Base-by-base conservation (phyloP, 2,113 vertebrate species). In the Diadophis punctatus region DNA sequence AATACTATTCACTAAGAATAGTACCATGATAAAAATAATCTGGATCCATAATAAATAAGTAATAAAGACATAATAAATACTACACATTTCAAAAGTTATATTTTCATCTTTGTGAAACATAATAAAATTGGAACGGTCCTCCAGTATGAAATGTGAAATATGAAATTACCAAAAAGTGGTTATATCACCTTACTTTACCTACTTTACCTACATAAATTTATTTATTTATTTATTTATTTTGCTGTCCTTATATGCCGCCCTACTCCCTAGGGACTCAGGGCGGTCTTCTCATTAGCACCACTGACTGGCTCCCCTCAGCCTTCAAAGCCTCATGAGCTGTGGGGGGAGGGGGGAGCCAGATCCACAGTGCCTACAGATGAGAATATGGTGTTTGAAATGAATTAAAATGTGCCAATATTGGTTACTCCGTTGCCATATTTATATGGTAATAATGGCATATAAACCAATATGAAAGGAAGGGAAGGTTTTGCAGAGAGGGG, bases 131-230 rank as follows among this genome's bases (percentile, higher is more conserved):
- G 84, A n/a, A n/a, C n/a, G n/a, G n/a, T 39, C 39, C 7, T 89
- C 27, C 27, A 22, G 3, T 10, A 34, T 89, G 1, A 89, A 48
- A 92, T 84, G 25, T 34, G 12, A 52, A 53, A 53, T 51, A 51
- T 53, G 52, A 53, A 34, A 84, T 27, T 53, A 91, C 3, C 34
- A 68, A 91, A 93, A 91, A 91, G 20, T 87, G 39, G 39, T 16
- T n/a, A 16, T 16, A 94, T 30, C 8, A 90, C 20, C 46, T 68
- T 34, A 93, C 58, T 93, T 46, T 93, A 90, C 90, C 12, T 97
- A 99, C 99, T 98, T 98, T 97, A n/a, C n/a, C n/a, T n/a, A n/a
- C n/a, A n/a, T n/a, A n/a, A n/a, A n/a, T n/a, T n/a, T n/a, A n/a
- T n/a, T n/a, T n/a, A n/a, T n/a, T n/a, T n/a, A n/a, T n/a, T n/a